Base-by-base conservation (phyloP, 2,888 invertebrate genomes). In the Aleiodes alternator region DNA sequence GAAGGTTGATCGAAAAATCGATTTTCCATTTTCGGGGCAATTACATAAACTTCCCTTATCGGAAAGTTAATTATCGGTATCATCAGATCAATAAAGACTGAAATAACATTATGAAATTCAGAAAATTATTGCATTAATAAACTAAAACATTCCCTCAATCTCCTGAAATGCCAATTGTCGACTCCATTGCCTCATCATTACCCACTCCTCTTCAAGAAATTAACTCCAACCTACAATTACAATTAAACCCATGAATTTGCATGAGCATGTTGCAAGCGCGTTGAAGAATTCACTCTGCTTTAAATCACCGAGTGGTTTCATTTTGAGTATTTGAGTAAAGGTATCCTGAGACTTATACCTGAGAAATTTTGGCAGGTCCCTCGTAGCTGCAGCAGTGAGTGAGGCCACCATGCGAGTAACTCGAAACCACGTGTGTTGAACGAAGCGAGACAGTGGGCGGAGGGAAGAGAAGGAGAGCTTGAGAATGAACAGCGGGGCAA, bases 341-440 rank as follows among this genome's bases (percentile, higher is more conserved):
- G 57, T 29, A 57, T 31, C 57, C 57, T 14, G 64, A 43, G 16
- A 64, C 64, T 64, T 80, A 80, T 83, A 80, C 78, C 82, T 78
- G 81, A 81, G 68, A 72, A 75, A 82, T 79, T 81, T 80, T 82
- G 80, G 80, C 80, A 81, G 80, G 76, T 81, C 77, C 78, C 76
- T 56, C 76, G 75, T 59, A 68, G 79, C 11, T 23, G 31, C 61
- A 61, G 38, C 38, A 8, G n/a, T 61, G 61, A 61, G 68, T 64
- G 76, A 72, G 81, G 77, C 81, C 81, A 82, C 81, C 81, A 75
- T 82, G 81, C 77, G 79, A 78, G 81, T 82, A 82, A 82, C 78
- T 75, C 77, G 80, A 82, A 78, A 82, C 80, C 77, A 38, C 72
- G 74, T 64, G 64, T 43, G 43, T 11, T 43, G 43, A 43, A 43